Conservation (phyloP, 2,797 vertebrate genomes). For the Phyllotis vaccarum region DNA sequence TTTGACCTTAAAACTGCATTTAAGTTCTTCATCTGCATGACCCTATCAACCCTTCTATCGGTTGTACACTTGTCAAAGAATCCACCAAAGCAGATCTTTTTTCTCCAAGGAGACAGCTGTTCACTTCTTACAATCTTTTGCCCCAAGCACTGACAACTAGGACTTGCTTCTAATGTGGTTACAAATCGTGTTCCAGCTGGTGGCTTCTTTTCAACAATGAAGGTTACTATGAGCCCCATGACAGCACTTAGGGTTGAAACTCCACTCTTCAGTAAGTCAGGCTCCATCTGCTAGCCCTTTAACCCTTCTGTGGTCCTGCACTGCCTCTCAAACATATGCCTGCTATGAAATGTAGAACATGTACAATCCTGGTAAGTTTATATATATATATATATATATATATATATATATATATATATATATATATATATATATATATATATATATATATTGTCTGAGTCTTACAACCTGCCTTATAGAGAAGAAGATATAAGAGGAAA, state of each 20-base stretch:
- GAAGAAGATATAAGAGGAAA: neutral
- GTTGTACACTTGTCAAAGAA: constrained; percentile 40
- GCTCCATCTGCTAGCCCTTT: constrained; percentile 80
- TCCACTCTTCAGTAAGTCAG: constrained; percentile 37
- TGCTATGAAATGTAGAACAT: neutral
- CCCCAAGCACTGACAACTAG: constrained; percentile 50
- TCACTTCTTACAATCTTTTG: constrained; percentile 56
- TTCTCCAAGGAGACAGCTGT: constrained; percentile 81
- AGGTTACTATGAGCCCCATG: constrained; percentile 64
- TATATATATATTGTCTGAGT: neutral
- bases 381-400: too few relatives aligned
- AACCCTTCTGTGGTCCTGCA: constrained; percentile 44
- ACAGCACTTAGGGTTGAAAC: constrained; percentile 67
- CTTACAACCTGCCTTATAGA: neutral
- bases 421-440: too few relatives aligned
- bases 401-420: too few relatives aligned
- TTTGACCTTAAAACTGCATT: neutral
- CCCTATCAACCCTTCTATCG: neutral
- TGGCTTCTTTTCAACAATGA: constrained; percentile 76
- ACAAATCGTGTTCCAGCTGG: constrained; percentile 81
- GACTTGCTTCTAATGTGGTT: constrained; percentile 74
- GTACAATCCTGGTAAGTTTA: neutral
- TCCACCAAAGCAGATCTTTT: constrained; percentile 73
- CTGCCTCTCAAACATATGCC: constrained; percentile 6
- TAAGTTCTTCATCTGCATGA: constrained; percentile 44